A percentile compares a stretch with the other conserved stretches of the same genome.
These are phyloP conservation scores for Galerucella nymphaeae DNA, from an alignment of 2,888 invertebrate genomes.

Conservation along the genomic window DNA sequence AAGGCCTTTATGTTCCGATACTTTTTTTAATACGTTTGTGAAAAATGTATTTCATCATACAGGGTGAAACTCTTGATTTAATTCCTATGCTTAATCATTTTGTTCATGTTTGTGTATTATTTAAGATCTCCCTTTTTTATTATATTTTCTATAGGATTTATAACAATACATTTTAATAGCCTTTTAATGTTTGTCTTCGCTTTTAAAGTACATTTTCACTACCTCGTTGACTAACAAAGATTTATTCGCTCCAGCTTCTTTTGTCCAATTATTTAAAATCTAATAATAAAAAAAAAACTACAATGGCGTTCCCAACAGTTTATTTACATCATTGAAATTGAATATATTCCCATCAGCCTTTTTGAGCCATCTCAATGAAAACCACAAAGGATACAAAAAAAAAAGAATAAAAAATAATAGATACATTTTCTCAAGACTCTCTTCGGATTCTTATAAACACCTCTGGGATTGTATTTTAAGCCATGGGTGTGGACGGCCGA, in stretches of 20 bases:
- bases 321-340: conserved; percentile 39
- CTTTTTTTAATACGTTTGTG: conserved; percentile 23
- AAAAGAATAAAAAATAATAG: conserved; percentile 39
- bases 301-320: conserved; percentile 29
- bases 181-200: conserved; percentile 22
- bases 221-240: conserved; percentile 31
- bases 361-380: conserved; percentile 35
- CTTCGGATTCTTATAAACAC: conserved; percentile 25
- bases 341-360: conserved; percentile 40
- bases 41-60: conserved; percentile 24
- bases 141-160: background rate
- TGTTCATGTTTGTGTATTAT: too few relatives aligned
- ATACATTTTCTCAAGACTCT: conserved; percentile 42
- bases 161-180: background rate
- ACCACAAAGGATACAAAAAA: conserved; percentile 27
- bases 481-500: conserved; percentile 6
- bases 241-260: conserved; percentile 26
- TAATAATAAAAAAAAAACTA: conserved; percentile 35
- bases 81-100: too few relatives aligned
- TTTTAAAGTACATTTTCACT: conserved; percentile 30
- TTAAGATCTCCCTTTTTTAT: too few relatives aligned
- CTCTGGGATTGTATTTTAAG: conserved; percentile 21
- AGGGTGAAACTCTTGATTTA: background rate
- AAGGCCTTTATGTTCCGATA: conserved; percentile 25
- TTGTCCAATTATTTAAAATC: conserved; percentile 33